Conservation (phyloP, 2,888 invertebrate species). For the Vannuccia rotundouncinata region DNA sequence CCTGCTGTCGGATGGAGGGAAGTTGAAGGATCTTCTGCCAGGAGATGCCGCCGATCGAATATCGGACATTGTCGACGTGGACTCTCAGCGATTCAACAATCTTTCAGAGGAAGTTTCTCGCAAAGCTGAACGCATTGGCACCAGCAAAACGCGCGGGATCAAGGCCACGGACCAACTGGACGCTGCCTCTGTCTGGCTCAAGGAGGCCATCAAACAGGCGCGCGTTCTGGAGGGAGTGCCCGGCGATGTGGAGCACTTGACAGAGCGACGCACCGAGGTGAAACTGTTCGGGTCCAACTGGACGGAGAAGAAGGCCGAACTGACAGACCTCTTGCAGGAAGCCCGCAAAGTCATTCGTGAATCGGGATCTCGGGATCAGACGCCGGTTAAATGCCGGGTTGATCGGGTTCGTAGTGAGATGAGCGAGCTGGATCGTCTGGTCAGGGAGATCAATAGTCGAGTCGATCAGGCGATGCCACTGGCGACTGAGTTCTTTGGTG, state of each 20-base stretch:
- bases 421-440: background rate
- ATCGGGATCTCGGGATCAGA: background rate
- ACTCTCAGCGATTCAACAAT: slow-evolving; percentile 21
- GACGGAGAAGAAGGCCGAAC: background rate
- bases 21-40: slow-evolving; percentile 16
- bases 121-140: slow-evolving; percentile 30
- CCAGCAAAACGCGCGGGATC: slow-evolving; percentile 29
- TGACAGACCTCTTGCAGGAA: slow-evolving; percentile 11
- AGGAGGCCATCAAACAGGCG: background rate
- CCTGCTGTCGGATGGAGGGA: slow-evolving; percentile 1
- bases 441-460: background rate
- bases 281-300: background rate
- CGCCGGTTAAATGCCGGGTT: background rate
- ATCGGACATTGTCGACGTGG: slow-evolving; percentile 22
- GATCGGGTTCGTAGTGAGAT: slow-evolving; percentile 10
- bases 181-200: background rate
- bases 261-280: slow-evolving; percentile 5
- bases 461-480: slow-evolving; percentile 73
- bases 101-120: slow-evolving; percentile 23
- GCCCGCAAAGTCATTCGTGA: slow-evolving; percentile 31
- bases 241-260: background rate
- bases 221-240: background rate
- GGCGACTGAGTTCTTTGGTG: slow-evolving; percentile 89
- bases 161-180: slow-evolving; percentile 5
- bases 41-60: slow-evolving; percentile 31